These are phyloP conservation scores for Otus scops DNA, from an alignment of 2,797 vertebrate genomes.

Conservation along the genomic window DNA sequence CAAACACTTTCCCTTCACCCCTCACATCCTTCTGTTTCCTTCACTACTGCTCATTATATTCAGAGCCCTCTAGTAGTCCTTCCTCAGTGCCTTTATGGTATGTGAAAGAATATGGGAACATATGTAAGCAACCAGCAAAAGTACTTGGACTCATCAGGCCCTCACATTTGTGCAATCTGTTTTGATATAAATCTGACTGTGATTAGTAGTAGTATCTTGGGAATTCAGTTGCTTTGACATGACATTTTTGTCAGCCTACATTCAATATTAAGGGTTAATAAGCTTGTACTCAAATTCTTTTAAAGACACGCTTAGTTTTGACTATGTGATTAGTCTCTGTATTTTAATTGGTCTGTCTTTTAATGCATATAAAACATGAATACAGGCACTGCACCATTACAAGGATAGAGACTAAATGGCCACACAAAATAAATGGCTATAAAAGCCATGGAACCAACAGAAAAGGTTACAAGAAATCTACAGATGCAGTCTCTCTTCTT, in stretches of 20 bases:
- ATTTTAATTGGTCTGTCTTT: neutral
- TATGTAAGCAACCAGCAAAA: neutral
- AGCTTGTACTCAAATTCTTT: neutral
- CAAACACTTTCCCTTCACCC: neutral
- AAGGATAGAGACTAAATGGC: neutral
- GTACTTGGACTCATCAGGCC: neutral
- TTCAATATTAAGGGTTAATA: neutral
- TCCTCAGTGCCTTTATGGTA: neutral
- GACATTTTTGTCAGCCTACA: neutral
- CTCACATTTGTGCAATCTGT: neutral
- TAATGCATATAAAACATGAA: neutral
- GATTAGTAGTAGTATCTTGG: neutral
- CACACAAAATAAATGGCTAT: neutral
- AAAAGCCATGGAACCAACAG: neutral
- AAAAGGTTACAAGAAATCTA: neutral
- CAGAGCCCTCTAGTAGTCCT: neutral
- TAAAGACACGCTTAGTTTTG: neutral
- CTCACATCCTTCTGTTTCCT: neutral
- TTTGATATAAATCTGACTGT: neutral
- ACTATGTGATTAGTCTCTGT: neutral
- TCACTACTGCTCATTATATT: neutral
- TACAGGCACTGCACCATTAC: neutral
- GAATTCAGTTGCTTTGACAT: neutral
- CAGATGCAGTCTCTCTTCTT: neutral
- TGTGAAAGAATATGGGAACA: neutral